Evolutionary conservation across 2,888 invertebrate genomes (phyloP), one percentile per base, ranked within the genome.

Genomic region (Epinotia ramella): DNA sequence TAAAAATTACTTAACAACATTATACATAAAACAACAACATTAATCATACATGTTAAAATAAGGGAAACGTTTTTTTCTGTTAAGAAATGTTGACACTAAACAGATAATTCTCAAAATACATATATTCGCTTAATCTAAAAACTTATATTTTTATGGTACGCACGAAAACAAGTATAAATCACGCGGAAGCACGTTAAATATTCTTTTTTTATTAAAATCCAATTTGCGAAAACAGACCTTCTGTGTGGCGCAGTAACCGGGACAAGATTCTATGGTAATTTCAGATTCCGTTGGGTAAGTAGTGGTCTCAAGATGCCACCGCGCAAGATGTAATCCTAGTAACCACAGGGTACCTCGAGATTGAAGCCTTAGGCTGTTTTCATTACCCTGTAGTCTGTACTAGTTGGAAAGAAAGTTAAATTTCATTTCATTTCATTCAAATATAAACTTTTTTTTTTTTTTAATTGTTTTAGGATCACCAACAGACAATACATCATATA

Each of bases 311-410:
- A 73, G 76, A 76, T 77, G 68, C 65, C 60, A 77, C 76, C 79
- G 73, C 79, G 78, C 76, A 79, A 74, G 78, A 65, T 80, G 75
- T 83, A 80, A 82, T 83, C 82, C 79, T 79, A 80, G 84, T 83
- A 86, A 85, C 83, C 72, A 81, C 72, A 66, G 80, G 77, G 77
- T 77, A 20, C 44, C 33, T 33, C 63, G 59, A 40, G 56, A 67
- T 76, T 76, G 57, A 63, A 63, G 67, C 76, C 62, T 44, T 16
- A 28, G 71, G 75, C 71, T 28, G 70, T 46, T 64, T 74, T 69
- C 69, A 74, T 74, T 74, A 69, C 57, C 57, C 9, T 40, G 33
- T 33, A 6, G 40, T n/a, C n/a, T n/a, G n/a, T n/a, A 33, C 20
- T 20, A 49, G 63, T 64, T 20, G 28, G 59, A 44, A 49, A 24